Evolutionary conservation across 1,140 invertebrate species (phyloP), one percentile per base, ranked within the genome.

Genomic region (Mylabris phalerata): DNA sequence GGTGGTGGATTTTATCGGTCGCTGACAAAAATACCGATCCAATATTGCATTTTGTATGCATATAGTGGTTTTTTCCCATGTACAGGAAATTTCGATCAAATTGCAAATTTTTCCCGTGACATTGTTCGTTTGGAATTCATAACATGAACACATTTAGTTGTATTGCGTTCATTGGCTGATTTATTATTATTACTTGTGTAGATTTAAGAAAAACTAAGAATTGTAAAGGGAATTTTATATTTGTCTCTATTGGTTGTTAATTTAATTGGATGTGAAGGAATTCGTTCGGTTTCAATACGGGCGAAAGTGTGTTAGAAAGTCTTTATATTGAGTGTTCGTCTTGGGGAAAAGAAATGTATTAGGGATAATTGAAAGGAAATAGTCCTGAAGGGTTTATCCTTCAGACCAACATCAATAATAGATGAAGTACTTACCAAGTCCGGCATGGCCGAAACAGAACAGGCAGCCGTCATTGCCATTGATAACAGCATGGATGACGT

Each of bases 401-500:
- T 7, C 43, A 9, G 42, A 26, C 24, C 46, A 54, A 9, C 42
- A 56, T 48, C 25, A 56, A 56, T 56, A 47, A 56, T 47, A 56
- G 26, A 48, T 48, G 54, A 47, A 39, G 25, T 57, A 76, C 82
- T 88, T 79, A 92, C 93, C 93, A 55, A 93, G 80, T 75, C 87
- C 89, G 46, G 92, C 88, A 73, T 96, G 92, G 71, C 93, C 93
- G 71, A 92, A 93, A 68, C 88, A 91, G 73, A 94, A 93, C 52
- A 97, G 82, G 75, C 92, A 95, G 43, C 92, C 93, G 74, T 97
- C 93, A 13, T 88, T 90, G 10, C 93, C 94, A 70, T 92, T 92
- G 67, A 97, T 89, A 57, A 96, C 93, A 32, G 93, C 90, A 69
- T 94, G 91, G 63, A 96, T 91, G 56, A 95, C 90, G 71, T 97